Percentiles rank a stretch among this genome's conserved stretches.
phyloP scores from a whole-genome alignment of 2,888 invertebrate genomes.

The Gnatocerus cornutus region DNA sequence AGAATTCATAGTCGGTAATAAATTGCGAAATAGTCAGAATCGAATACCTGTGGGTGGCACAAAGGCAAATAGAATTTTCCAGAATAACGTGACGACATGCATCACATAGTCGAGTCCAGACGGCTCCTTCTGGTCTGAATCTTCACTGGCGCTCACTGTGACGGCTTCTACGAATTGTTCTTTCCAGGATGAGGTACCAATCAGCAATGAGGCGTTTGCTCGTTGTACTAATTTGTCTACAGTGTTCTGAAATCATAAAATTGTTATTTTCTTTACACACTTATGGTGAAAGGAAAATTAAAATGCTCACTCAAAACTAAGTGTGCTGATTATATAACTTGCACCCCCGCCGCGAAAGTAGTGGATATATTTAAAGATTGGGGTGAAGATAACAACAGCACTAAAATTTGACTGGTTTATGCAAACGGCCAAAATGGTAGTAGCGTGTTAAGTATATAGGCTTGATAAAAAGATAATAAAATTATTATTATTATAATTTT shows the following conservation, averaged over 20 bases:
- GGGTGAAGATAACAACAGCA: too few relatives aligned
- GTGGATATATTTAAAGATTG: too few relatives aligned
- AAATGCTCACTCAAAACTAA: too few relatives aligned
- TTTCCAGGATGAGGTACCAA: conserved; percentile 98
- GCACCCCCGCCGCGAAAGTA: too few relatives aligned
- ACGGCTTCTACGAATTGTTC: conserved; percentile 99
- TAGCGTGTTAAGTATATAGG: too few relatives aligned
- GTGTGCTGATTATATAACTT: too few relatives aligned
- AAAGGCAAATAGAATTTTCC: conserved; percentile 98
- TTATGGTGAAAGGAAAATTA: too few relatives aligned
- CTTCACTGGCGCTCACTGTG: conserved; percentile 91
- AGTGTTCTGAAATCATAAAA: conserved; percentile 80
- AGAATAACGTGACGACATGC: conserved; percentile 96
- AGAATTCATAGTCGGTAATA: conserved; percentile 8
- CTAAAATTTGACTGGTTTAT: too few relatives aligned
- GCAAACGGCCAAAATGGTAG: too few relatives aligned
- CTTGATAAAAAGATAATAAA: too few relatives aligned
- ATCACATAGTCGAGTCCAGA: conserved; percentile 94
- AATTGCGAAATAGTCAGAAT: neutral
- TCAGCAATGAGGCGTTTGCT: conserved; percentile 94
- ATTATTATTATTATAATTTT: too few relatives aligned
- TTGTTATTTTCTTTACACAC: too few relatives aligned
- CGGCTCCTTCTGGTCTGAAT: conserved; percentile 79
- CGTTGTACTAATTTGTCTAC: conserved; percentile 98
- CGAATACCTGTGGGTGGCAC: conserved; percentile 95